Percentiles rank a stretch among this genome's conserved stretches.
phyloP scores from a whole-genome alignment of 2,888 invertebrate genomes.

The Steinernema hermaphroditum region DNA sequence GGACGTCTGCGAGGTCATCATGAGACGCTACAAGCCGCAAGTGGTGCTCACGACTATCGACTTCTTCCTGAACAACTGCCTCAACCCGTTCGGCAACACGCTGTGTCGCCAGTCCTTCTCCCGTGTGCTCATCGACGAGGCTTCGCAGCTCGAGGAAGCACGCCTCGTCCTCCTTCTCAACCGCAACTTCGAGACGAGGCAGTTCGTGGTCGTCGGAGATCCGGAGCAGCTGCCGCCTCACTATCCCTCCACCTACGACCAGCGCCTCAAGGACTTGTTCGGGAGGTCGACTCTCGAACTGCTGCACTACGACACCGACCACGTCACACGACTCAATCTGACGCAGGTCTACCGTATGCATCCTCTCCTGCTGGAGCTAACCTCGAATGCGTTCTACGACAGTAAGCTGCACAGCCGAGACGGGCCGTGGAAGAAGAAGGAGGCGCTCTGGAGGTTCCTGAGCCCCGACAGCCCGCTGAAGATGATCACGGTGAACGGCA shows the following conservation, averaged over 20 bases:
- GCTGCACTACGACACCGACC: neutral
- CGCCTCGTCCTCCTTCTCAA: neutral
- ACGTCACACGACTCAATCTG: neutral
- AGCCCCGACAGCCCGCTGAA: neutral
- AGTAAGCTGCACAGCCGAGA: neutral
- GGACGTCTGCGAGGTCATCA: neutral
- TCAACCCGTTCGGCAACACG: neutral
- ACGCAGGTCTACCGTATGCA: conserved; percentile 3
- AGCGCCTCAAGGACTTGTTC: neutral
- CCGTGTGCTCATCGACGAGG: conserved; percentile 15
- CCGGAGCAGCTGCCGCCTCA: conserved; percentile 15
- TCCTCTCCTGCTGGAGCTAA: neutral
- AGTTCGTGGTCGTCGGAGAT: conserved; percentile 10
- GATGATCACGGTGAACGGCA: neutral
- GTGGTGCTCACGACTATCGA: conserved; percentile 12
- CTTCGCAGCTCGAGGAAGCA: conserved; percentile 5
- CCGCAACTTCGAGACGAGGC: neutral
- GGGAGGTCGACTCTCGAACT: neutral
- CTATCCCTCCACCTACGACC: conserved; percentile 3
- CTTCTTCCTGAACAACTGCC: conserved; percentile 21
- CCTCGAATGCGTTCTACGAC: neutral
- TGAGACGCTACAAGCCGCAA: conserved; percentile 1
- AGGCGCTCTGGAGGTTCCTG: neutral
- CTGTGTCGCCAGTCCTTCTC: neutral
- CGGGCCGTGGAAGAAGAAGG: neutral